Conservation (phyloP, 1,140 invertebrate genomes). For the Achroia grisella region DNA sequence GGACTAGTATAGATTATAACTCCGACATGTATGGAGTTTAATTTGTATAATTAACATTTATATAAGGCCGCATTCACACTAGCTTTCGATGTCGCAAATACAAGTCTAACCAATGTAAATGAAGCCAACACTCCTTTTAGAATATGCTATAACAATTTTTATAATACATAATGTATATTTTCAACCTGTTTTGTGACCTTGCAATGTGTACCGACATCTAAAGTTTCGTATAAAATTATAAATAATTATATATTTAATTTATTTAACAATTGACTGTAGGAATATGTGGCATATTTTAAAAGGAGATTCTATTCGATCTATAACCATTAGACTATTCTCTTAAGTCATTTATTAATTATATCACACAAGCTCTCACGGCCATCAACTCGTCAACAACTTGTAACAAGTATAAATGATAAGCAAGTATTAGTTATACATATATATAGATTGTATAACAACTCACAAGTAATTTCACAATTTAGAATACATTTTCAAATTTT, state of each 20-base stretch:
- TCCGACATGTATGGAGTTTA: slow-evolving; percentile 35
- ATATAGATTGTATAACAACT: no score
- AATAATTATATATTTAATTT: background rate
- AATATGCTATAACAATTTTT: slow-evolving; percentile 31
- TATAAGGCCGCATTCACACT: slow-evolving; percentile 65
- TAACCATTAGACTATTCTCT: slow-evolving; percentile 19
- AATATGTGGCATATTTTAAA: slow-evolving; percentile 36
- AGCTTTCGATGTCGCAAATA: slow-evolving; percentile 52
- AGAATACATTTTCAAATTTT: no score
- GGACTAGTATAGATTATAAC: slow-evolving; percentile 61
- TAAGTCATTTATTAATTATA: background rate
- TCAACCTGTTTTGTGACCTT: slow-evolving; percentile 46
- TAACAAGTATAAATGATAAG: no score
- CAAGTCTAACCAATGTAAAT: slow-evolving; percentile 53
- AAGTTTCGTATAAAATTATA: slow-evolving; percentile 9
- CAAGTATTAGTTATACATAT: no score
- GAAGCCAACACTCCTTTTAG: slow-evolving; percentile 51
- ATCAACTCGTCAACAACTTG: no score
- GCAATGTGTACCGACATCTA: slow-evolving; percentile 11
- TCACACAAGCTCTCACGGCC: no score
- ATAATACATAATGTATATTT: background rate
- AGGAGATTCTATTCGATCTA: slow-evolving; percentile 34
- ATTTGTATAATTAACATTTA: slow-evolving; percentile 34
- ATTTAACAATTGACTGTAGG: slow-evolving; percentile 7
- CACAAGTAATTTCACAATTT: no score